These are phyloP conservation scores for Polylopha cassiicola DNA, from an alignment of 2,888 invertebrate genomes.

Conservation along the genomic window DNA sequence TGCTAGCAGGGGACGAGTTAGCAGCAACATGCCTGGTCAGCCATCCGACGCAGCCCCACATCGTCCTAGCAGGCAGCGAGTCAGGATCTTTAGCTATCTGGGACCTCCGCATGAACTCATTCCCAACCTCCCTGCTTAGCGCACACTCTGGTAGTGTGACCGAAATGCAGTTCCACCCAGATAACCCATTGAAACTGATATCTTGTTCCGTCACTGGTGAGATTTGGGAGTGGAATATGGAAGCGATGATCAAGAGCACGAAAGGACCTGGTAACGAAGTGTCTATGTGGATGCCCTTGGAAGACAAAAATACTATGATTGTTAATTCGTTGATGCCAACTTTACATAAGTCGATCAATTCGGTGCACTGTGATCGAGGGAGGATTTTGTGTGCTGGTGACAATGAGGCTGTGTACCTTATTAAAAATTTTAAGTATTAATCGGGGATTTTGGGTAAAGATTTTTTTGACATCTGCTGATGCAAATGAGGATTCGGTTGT, in stretches of 20 bases:
- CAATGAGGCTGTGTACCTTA: conserved; percentile 91
- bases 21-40: conserved; percentile 86
- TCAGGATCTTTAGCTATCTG: conserved; percentile 92
- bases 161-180: conserved; percentile 92
- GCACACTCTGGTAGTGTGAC: conserved; percentile 86
- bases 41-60: conserved; percentile 93
- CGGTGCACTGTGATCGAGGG: conserved; percentile 85
- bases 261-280: conserved; percentile 53
- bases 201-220: conserved; percentile 89
- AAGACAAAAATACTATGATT: conserved; percentile 82
- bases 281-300: conserved; percentile 83
- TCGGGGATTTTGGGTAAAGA: too few relatives aligned
- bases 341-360: conserved; percentile 88
- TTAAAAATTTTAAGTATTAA: conserved; percentile 79
- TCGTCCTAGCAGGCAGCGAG: conserved; percentile 89
- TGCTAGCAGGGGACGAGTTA: conserved; percentile 84
- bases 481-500: too few relatives aligned
- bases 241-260: conserved; percentile 61
- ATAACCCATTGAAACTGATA: conserved; percentile 89
- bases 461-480: too few relatives aligned
- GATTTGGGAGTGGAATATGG: conserved; percentile 93
- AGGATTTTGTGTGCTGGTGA: conserved; percentile 90
- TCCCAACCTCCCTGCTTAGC: conserved; percentile 87
- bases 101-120: conserved; percentile 91
- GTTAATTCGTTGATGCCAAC: conserved; percentile 85